These are phyloP conservation scores for Motacilla tschutschensis DNA, from an alignment of 2,113 vertebrate species.

Conservation along the genomic window DNA sequence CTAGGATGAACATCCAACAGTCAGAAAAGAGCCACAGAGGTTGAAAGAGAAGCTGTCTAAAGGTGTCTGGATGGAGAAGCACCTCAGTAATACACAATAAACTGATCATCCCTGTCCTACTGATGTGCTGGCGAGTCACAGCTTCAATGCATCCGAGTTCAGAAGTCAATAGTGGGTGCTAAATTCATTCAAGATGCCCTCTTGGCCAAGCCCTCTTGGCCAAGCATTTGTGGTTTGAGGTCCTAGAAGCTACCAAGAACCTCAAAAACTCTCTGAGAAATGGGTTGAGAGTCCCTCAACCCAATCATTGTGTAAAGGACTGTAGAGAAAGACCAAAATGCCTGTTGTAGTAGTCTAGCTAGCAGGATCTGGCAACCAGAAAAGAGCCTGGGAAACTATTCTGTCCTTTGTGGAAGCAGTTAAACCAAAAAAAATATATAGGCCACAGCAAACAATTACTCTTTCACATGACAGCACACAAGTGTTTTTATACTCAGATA, in stretches of 20 bases:
- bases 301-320: neutral
- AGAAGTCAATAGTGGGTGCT: neutral
- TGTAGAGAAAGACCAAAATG: neutral
- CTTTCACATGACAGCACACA: neutral
- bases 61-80: neutral
- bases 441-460: neutral
- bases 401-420: neutral
- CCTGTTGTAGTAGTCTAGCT: neutral
- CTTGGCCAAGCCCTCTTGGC: neutral
- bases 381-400: neutral
- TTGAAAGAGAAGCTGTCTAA: neutral
- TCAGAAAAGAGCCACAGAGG: neutral
- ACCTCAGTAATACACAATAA: neutral
- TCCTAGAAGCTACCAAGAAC: neutral
- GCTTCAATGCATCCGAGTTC: neutral
- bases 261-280: neutral
- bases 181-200: neutral
- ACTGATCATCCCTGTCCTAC: neutral
- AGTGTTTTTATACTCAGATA: neutral
- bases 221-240: neutral
- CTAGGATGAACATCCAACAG: neutral
- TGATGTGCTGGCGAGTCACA: neutral
- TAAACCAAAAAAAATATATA: neutral
- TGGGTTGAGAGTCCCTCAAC: neutral
- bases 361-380: neutral